Conservation (phyloP, 2,888 invertebrate genomes). For the Nomada ferruginata region DNA sequence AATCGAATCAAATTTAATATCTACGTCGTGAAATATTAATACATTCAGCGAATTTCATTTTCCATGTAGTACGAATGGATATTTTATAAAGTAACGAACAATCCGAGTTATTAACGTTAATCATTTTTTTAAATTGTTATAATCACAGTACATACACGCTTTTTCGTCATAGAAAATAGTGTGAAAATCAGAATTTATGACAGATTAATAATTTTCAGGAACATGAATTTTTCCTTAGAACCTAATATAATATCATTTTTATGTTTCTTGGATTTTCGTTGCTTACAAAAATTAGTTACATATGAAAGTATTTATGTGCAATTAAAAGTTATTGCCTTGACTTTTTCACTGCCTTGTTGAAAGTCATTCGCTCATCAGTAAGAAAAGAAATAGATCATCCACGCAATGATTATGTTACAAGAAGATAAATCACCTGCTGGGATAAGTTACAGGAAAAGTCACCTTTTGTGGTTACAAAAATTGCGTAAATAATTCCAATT, state of each 20-base stretch:
- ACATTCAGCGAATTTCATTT: background rate
- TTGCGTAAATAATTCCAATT: background rate
- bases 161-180: background rate
- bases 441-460: conserved; percentile 7
- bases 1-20: background rate
- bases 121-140: background rate
- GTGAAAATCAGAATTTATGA: no score
- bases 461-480: background rate
- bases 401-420: conserved; percentile 19
- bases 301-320: no score
- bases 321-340: no score
- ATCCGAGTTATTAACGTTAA: background rate
- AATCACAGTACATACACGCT: background rate
- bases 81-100: background rate
- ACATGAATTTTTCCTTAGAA: no score
- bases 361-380: no score
- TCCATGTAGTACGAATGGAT: background rate
- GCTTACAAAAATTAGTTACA: no score
- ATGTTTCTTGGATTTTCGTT: no score
- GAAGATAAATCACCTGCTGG: background rate
- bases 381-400: no score
- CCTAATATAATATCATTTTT: no score
- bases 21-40: background rate
- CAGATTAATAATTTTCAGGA: no score
- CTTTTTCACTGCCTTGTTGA: background rate